These are phyloP conservation scores for Malacoctenus gilli DNA, from an alignment of 2,797 vertebrate genomes.

Conservation along the genomic window DNA sequence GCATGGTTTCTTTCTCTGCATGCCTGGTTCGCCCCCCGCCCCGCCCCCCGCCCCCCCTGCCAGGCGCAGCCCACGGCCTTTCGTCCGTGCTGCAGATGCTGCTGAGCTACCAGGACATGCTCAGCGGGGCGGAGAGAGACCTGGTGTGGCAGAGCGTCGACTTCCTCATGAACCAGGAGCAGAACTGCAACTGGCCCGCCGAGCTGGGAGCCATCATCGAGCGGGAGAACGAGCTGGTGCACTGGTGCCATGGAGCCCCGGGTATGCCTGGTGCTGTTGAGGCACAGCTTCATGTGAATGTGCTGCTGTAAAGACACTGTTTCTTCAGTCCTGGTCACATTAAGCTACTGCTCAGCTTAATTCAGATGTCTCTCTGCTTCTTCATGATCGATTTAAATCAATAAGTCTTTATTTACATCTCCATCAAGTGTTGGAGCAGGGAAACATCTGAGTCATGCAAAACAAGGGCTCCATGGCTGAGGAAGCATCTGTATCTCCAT, in stretches of 20 bases:
- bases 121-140: constrained; percentile 85
- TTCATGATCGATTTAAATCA: too few relatives aligned
- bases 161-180: constrained; percentile 92
- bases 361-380: too few relatives aligned
- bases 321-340: too few relatives aligned
- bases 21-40: constrained; percentile 8
- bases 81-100: constrained; percentile 92
- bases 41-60: not conserved
- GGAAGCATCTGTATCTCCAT: too few relatives aligned
- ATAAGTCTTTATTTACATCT: too few relatives aligned
- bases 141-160: constrained; percentile 91
- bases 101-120: constrained; percentile 88
- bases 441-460: too few relatives aligned
- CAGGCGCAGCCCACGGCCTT: constrained; percentile 90
- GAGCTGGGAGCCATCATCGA: constrained; percentile 89
- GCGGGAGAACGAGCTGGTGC: constrained; percentile 89
- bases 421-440: too few relatives aligned
- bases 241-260: constrained; percentile 92
- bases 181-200: constrained; percentile 92
- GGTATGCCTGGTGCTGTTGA: constrained; percentile 77
- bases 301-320: too few relatives aligned
- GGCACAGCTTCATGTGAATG: too few relatives aligned
- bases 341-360: too few relatives aligned
- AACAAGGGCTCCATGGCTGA: too few relatives aligned
- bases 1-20: constrained; percentile 31